Conservation (phyloP, 2,888 invertebrate species). For the Petrolisthes cinctipes region DNA sequence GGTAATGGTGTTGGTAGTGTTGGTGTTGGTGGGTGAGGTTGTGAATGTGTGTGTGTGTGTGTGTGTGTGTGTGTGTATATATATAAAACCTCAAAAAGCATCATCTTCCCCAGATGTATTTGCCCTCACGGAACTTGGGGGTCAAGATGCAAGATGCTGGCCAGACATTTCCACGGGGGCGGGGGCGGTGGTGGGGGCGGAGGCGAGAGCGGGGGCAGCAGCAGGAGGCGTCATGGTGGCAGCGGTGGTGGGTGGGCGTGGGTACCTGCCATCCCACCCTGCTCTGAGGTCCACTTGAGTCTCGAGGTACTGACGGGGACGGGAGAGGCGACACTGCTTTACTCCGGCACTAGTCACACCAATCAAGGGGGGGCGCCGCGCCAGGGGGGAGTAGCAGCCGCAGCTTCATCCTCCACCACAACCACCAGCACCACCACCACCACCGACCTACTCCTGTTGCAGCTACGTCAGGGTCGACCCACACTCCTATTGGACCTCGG, state of each 20-base stretch:
- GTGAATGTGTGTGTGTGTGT: no score
- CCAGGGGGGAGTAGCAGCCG: not conserved
- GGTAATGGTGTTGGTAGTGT: no score
- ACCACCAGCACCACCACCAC: no score
- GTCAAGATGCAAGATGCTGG: slow-evolving; percentile 77
- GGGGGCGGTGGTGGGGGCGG: not conserved
- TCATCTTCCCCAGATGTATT: slow-evolving; percentile 76
- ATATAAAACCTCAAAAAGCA: not conserved
- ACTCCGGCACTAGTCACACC: slow-evolving; percentile 69
- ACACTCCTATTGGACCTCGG: slow-evolving; percentile 90
- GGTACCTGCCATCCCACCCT: slow-evolving; percentile 88
- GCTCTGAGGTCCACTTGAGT: slow-evolving; percentile 85
- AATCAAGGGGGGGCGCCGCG: not conserved
- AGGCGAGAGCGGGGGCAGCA: not conserved
- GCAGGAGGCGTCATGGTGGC: not conserved
- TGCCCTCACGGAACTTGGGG: slow-evolving; percentile 86
- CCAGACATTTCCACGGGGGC: slow-evolving; percentile 45
- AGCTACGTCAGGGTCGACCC: slow-evolving; percentile 83
- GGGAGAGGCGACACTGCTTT: slow-evolving; percentile 87
- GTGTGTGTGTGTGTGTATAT: no score
- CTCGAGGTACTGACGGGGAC: slow-evolving; percentile 83
- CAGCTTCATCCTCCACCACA: no score
- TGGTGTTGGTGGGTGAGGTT: no score
- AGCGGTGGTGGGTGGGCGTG: slow-evolving; percentile 79
- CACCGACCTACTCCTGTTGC: slow-evolving; percentile 20